Evolutionary conservation across 2,888 invertebrate species (phyloP), one percentile per base, ranked within the genome.

Genomic region (Ophioninae sp.): DNA sequence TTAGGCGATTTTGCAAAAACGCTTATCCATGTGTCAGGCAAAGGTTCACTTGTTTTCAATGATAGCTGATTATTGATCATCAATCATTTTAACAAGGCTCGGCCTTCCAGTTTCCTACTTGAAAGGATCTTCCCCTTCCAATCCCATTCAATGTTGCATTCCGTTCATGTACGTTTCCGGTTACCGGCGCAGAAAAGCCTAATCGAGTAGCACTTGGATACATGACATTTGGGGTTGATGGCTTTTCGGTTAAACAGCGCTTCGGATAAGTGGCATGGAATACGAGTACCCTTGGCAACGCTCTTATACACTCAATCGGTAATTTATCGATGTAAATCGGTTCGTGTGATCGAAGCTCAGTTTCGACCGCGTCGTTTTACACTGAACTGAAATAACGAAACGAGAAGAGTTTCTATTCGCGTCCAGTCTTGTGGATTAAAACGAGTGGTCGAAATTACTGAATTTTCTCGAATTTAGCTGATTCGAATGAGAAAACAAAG

Each of bases 291-390:
- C 41, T 41, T 41, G 17, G 17, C 50, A 50, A 17, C 50, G 50
- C 50, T 50, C 50, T 17, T 17, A 10, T 13, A 50, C 50, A 50
- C 6, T 72, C 5, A 61, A 61, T 41, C 21, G 39, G 20, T 20
- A 72, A 61, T 61, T 20, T 21, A 61, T 72, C 72, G 39, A 39
- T 37, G 30, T 41, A 50, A 10, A 17, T 50, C 50, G 50, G 50
- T 50, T 50, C 13, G 17, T 50, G 17, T 50, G 50, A 50, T 50
- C 50, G 50, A 50, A 50, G 50, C 2, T 50, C 17, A 13, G 50
- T 50, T 50, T 50, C 50, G 17, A 50, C 13, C 6, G 17, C 17
- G 6, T 50, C 50, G 50, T 50, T 50, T 50, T 50, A 50, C 17
- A 17, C 17, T 6, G 5, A 50, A 50, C 50, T 50, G 50, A 50